These are phyloP conservation scores for Pyrrhura leucotis DNA, from an alignment of 2,797 vertebrate genomes.

Conservation along the genomic window DNA sequence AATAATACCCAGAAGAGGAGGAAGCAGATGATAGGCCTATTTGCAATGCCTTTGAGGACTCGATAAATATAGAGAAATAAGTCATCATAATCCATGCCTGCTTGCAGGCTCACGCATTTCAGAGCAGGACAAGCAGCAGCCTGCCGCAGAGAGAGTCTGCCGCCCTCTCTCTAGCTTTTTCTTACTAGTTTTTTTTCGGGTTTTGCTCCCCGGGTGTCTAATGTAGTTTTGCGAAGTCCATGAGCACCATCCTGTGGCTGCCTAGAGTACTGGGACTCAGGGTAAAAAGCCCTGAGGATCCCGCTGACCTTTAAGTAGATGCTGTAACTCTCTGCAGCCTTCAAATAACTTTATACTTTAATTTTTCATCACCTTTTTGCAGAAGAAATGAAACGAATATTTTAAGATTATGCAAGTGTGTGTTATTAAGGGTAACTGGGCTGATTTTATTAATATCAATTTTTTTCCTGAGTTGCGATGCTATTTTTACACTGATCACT, in stretches of 20 bases:
- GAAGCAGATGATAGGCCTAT: not conserved
- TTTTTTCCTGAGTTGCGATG: not conserved
- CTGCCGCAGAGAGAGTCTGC: not conserved
- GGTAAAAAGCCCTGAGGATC: not conserved
- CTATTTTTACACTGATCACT: not conserved
- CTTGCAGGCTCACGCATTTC: not conserved
- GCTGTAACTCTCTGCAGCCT: not conserved
- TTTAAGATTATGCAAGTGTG: not conserved
- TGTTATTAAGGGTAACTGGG: not conserved
- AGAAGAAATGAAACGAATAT: not conserved
- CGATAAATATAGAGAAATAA: not conserved
- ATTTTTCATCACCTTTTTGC: not conserved
- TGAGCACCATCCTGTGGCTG: constrained; percentile 63
- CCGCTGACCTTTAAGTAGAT: not conserved
- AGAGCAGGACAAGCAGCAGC: not conserved
- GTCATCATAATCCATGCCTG: not conserved
- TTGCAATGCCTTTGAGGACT: not conserved
- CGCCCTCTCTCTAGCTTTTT: not conserved
- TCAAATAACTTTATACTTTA: not conserved
- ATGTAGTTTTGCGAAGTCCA: not conserved
- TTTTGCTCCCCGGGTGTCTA: rapidly evolving
- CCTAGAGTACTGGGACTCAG: not conserved
- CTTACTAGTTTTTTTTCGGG: no score
- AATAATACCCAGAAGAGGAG: not conserved
- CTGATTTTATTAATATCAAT: not conserved